These are phyloP conservation scores for Mastigias papua DNA, from an alignment of 30 jellyfish, hydroid and myxozoan genomes.

Conservation along the genomic window DNA sequence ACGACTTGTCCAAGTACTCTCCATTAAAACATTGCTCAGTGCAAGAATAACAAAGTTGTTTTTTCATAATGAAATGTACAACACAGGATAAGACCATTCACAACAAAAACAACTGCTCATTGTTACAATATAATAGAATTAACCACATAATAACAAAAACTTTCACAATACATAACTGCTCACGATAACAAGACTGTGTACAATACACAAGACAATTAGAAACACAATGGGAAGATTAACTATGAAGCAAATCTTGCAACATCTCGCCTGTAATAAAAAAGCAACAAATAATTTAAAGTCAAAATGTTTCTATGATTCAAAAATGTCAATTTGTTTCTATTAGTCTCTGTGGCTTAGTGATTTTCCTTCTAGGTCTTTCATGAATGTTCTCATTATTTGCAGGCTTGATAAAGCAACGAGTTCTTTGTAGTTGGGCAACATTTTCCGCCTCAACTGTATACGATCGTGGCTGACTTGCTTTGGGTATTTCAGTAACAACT, in stretches of 20 bases:
- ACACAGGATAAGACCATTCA: not conserved
- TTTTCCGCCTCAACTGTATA: not conserved
- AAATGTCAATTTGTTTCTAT: constrained; percentile 1
- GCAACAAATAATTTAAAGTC: too few species aligned
- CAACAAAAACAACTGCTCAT: not conserved
- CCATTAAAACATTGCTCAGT: not conserved
- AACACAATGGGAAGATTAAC: not conserved
- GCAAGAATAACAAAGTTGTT: not conserved
- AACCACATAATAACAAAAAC: not conserved
- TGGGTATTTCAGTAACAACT: not conserved
- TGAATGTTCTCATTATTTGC: not conserved
- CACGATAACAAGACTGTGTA: not conserved
- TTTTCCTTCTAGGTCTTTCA: not conserved
- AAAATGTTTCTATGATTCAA: too few species aligned
- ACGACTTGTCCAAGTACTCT: not conserved
- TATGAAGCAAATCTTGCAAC: not conserved
- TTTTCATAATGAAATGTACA: not conserved
- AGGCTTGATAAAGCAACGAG: constrained; percentile 4
- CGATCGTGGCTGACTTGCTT: not conserved
- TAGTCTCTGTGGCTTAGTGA: not conserved
- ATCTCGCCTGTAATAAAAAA: too few species aligned
- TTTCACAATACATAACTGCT: not conserved
- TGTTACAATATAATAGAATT: not conserved
- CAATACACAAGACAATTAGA: not conserved
- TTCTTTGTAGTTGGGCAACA: not conserved